Base-by-base conservation (phyloP, 2,888 invertebrate genomes). In the Chloroclysta siterata region DNA sequence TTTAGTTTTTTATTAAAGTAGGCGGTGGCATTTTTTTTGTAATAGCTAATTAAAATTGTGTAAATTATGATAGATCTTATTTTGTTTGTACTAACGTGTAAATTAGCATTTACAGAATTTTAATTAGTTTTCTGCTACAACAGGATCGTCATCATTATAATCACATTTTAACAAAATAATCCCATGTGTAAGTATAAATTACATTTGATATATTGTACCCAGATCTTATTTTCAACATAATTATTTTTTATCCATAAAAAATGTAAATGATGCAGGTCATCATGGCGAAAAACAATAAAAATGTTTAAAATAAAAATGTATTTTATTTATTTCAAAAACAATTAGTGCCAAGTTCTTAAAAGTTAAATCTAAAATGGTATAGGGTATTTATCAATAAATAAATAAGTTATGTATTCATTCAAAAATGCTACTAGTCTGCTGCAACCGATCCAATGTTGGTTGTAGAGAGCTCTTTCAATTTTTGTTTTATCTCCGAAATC, bases 401-500 rank as follows among this genome's bases (percentile, higher is more conserved):
- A 46, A 10, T 15, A 17, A 17, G 2, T 0, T 52, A 42, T 7
- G 5, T 17, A 11, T 51, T 5, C 51, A n/a, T n/a, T n/a, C n/a
- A n/a, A 29, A 41, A 42, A 17, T 22, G 0, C 1, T n/a, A 51
- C 76, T 69, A 81, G 13, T 87, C 82, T 0, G 53, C 67, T 10
- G 69, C 60, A 5, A 86, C 84, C 0, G 89, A 83, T 67, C 68
- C 78, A 5, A 71, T 73, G 70, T 90, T 89, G 5, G 85, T 82
- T 0, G 79, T 77, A 0, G 92, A 89, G 4, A 94, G 79, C 61
- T 90, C 89, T 65, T 84, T 84, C 14, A 95, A 80, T 70, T 94
- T 94, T 62, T 92, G 90, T 75, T 94, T 94, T 56, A 94, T 91
- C 79, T 93, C 92, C 0, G 93, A 78, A 66, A 94, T 93, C 94